These are phyloP conservation scores for Notolepis coatsorum DNA, from an alignment of 2,797 vertebrate species.

Conservation along the genomic window DNA sequence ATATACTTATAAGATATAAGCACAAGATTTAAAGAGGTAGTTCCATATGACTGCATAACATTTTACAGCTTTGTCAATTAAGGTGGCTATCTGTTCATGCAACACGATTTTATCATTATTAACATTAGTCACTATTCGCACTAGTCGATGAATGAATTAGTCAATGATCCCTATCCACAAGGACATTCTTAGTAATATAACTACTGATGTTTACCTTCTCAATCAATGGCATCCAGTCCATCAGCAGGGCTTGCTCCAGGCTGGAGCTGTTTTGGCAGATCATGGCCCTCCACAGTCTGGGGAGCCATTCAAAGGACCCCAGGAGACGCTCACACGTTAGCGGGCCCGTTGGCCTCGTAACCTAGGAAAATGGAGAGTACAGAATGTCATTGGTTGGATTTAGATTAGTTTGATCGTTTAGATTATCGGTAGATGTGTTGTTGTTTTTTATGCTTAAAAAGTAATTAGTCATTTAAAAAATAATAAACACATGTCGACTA, in stretches of 20 bases:
- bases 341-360: constrained; percentile 5
- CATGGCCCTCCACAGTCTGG: constrained; percentile 53
- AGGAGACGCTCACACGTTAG: constrained; percentile 62
- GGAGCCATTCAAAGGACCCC: constrained; percentile 69
- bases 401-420: too few species aligned
- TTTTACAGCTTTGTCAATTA: too few species aligned
- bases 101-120: neutral
- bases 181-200: neutral
- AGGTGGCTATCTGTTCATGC: neutral
- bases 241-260: constrained; percentile 40
- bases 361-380: constrained; percentile 41
- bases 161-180: neutral
- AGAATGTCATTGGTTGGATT: too few species aligned
- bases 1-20: too few species aligned
- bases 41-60: too few species aligned
- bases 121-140: neutral
- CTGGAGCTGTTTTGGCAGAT: constrained; percentile 64
- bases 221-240: constrained; percentile 54
- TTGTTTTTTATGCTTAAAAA: too few species aligned
- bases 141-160: neutral
- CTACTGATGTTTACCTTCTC: constrained; percentile 54
- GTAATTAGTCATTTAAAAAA: too few species aligned
- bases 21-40: too few species aligned
- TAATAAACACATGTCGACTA: too few species aligned
- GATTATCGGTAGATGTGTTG: too few species aligned